Evolutionary conservation across 2,888 invertebrate species (phyloP).

Genomic region (Hyppa rectilinea): DNA sequence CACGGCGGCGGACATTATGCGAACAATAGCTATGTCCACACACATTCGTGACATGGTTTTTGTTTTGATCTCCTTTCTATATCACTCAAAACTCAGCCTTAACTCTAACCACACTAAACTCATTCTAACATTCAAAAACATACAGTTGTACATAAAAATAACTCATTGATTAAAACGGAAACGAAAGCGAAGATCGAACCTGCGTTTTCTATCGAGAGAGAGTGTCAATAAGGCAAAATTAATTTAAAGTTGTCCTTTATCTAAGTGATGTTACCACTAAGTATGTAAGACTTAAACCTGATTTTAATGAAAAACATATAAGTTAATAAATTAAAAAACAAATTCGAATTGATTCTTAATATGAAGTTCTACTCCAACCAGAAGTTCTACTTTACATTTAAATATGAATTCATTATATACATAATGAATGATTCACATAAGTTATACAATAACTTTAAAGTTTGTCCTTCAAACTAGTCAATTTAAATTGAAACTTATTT

Average conservation of each 20-base stretch:
- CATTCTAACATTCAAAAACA: neutral
- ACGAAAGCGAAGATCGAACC: conserved; percentile 60
- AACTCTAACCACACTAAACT: conserved; percentile 7
- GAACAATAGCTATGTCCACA: conserved; percentile 63
- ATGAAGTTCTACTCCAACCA: conserved; percentile 1
- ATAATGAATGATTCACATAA: neutral
- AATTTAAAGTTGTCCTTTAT: conserved; percentile 1
- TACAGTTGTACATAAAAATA: conserved; percentile 23
- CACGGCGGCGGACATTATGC: conserved; percentile 57
- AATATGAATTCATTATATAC: conserved; percentile 17
- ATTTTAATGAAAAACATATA: conserved; percentile 7
- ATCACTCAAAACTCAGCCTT: conserved; percentile 52
- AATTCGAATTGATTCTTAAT: neutral
- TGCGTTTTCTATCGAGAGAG: conserved; percentile 50
- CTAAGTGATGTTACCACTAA: no score
- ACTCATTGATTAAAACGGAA: conserved; percentile 59
- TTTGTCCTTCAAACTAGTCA: neutral
- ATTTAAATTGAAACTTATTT: neutral
- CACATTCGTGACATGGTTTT: conserved; percentile 62
- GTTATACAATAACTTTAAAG: neutral
- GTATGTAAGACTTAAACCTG: neutral
- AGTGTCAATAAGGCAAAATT: conserved; percentile 20
- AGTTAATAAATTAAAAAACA: neutral
- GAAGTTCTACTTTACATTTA: conserved; percentile 7
- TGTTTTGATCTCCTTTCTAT: conserved; percentile 50